Conservation (phyloP, 2,113 vertebrate genomes). For the Scomber scombrus region DNA sequence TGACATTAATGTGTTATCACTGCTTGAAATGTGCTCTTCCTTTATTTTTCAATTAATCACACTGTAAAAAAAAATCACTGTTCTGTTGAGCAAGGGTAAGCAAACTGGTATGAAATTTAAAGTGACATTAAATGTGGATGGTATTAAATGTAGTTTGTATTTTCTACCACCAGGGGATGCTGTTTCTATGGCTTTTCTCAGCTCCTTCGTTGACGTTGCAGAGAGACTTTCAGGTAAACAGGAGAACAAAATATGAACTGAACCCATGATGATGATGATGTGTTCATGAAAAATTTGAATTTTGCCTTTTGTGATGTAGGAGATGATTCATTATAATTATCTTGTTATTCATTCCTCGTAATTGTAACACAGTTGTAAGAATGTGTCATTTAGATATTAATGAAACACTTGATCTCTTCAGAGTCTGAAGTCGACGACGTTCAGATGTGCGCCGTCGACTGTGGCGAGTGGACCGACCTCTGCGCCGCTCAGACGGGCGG, state of each 20-base stretch:
- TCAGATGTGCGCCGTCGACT: slow-evolving; percentile 87
- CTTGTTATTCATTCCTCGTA: too few relatives aligned
- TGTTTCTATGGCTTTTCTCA: slow-evolving; percentile 89
- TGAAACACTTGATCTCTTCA: slow-evolving; percentile 20
- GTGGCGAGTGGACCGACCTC: slow-evolving; percentile 91
- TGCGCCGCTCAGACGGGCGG: slow-evolving; percentile 84
- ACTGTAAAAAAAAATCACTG: not conserved
- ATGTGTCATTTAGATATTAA: too few relatives aligned
- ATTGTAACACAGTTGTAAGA: too few relatives aligned
- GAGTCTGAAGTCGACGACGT: slow-evolving; percentile 73
- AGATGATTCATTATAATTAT: too few relatives aligned
- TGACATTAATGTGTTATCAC: not conserved
- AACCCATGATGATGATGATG: not conserved
- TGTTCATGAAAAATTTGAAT: not conserved
- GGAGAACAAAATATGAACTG: not conserved
- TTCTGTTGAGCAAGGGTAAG: not conserved
- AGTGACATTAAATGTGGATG: too few relatives aligned
- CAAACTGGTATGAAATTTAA: not conserved
- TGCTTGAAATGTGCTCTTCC: not conserved
- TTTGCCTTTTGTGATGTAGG: too few relatives aligned
- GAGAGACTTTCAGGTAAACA: slow-evolving; percentile 87
- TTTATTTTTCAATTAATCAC: not conserved
- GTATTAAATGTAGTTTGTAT: slow-evolving; percentile 31
- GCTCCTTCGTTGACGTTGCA: slow-evolving; percentile 87
- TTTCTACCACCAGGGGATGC: slow-evolving; percentile 89